A percentile compares a stretch with the other conserved stretches of the same genome.
Evolutionary conservation across 2,888 invertebrate genomes (phyloP).

Genomic region (Heteromyza rotundicornis): DNA sequence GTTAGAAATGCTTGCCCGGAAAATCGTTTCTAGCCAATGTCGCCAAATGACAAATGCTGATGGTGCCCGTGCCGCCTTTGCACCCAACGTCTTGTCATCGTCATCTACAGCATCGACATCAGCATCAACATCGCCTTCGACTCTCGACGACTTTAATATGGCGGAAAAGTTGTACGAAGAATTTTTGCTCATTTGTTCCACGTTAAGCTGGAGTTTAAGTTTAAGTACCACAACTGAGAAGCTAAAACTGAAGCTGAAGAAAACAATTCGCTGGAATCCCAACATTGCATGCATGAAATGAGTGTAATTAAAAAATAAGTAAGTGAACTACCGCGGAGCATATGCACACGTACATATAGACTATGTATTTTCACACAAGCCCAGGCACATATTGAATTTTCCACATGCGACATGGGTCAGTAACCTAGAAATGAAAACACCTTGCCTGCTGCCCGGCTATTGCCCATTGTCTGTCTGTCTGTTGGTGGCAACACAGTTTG

Average conservation of each 20-base stretch:
- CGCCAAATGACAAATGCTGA: too few relatives aligned
- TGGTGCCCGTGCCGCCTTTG: too few relatives aligned
- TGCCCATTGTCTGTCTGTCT: neutral
- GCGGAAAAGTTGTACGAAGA: conserved; percentile 26
- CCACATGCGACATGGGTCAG: conserved; percentile 54
- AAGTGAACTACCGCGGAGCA: conserved; percentile 16
- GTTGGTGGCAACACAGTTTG: neutral
- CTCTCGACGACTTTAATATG: conserved; percentile 7
- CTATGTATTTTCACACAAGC: conserved; percentile 40
- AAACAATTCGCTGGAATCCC: conserved; percentile 42
- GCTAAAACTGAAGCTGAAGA: neutral
- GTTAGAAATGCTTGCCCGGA: too few relatives aligned
- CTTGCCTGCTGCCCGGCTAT: conserved; percentile 31
- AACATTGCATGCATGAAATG: conserved; percentile 53
- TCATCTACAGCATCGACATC: neutral
- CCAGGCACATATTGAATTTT: conserved; percentile 54
- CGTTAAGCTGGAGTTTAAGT: conserved; percentile 36
- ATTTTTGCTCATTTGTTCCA: conserved; percentile 38
- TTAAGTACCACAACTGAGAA: neutral
- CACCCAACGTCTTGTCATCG: too few relatives aligned
- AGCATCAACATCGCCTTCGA: neutral
- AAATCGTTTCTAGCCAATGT: too few relatives aligned
- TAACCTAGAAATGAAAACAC: conserved; percentile 53
- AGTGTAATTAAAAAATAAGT: conserved; percentile 48
- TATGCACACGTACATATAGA: neutral